Evolutionary conservation across 2,113 vertebrate genomes (phyloP).

Genomic region (Ploceus nigricollis): DNA sequence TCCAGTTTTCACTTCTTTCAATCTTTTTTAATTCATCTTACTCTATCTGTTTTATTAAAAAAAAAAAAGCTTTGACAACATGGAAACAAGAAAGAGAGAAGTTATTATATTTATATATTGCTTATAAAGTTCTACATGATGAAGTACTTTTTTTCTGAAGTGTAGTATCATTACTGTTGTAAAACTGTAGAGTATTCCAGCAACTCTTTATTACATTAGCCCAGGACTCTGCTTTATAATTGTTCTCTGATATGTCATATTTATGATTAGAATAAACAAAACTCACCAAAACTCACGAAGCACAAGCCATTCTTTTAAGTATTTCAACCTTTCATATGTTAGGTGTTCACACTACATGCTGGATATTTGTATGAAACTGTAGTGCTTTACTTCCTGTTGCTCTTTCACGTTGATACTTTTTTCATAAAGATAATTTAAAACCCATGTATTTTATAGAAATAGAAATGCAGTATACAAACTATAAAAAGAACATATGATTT

Average conservation of each 20-base stretch:
- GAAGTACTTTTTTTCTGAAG: background rate
- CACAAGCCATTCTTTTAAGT: background rate
- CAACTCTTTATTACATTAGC: background rate
- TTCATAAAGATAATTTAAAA: background rate
- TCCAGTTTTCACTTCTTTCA: background rate
- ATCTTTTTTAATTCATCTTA: background rate
- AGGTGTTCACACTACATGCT: background rate
- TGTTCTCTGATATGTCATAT: background rate
- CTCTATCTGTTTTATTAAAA: background rate
- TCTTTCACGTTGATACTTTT: background rate
- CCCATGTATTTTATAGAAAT: background rate
- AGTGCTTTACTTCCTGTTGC: background rate
- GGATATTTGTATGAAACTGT: background rate
- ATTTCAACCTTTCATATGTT: background rate
- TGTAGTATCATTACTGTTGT: background rate
- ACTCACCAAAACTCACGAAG: background rate
- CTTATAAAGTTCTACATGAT: background rate
- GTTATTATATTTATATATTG: background rate
- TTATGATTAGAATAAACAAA: background rate
- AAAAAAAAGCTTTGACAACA: background rate
- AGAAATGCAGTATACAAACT: background rate
- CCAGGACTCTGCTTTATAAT: background rate
- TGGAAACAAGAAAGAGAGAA: background rate
- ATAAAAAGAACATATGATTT: background rate
- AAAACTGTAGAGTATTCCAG: background rate